Evolutionary conservation across 2,888 invertebrate species (phyloP), one percentile per base, ranked within the genome.

Genomic region (Eristalinus aeneus): DNA sequence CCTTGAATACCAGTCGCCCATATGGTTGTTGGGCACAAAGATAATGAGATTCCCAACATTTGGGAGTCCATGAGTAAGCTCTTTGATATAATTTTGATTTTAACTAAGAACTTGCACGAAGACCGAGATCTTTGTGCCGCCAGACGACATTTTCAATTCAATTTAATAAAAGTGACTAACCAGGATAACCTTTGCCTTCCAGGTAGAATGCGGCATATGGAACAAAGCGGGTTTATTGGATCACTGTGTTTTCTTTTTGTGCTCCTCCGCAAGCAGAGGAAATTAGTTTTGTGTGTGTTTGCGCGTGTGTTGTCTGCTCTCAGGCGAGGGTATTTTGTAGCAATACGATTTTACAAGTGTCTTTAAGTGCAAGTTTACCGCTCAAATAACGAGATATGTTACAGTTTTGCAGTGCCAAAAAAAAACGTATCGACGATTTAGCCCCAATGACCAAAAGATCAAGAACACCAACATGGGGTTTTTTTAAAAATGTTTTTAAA

Each of bases 11-110:
- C 2, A 8, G 6, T 16, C 16, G 8, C 46, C 16, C 8, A 9
- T 1, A 46, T 6, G n/a, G 2, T 6, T 0, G 6, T n/a, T n/a
- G n/a, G 1, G n/a, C 5, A 5, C 5, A 8, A 16, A 1, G 46
- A 16, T 10, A 6, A 12, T 56, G 56, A 75, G 80, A 74, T 61
- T 75, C 80, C 64, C 80, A 75, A 80, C 80, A 67, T 67, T 60
- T 84, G 75, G 79, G 84, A 75, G 80, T 71, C 61, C 67, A 46
- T 73, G 53, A 67, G 73, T 60, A 73, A 67, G 61, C 69, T 31
- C 65, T 39, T 60, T 20, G 54, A 36, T 68, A 74, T 63, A 32
- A 36, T 58, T 68, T n/a, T 65, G 36, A 73, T 72, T 64, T 53
- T 36, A 32, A 34, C 8, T 3, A 53, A 53, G 12, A 22, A 39